A percentile compares a stretch with the other conserved stretches of the same genome.
Evolutionary conservation across 1,140 invertebrate genomes (phyloP).

Genomic region (Trachymyrmex septentrionalis): DNA sequence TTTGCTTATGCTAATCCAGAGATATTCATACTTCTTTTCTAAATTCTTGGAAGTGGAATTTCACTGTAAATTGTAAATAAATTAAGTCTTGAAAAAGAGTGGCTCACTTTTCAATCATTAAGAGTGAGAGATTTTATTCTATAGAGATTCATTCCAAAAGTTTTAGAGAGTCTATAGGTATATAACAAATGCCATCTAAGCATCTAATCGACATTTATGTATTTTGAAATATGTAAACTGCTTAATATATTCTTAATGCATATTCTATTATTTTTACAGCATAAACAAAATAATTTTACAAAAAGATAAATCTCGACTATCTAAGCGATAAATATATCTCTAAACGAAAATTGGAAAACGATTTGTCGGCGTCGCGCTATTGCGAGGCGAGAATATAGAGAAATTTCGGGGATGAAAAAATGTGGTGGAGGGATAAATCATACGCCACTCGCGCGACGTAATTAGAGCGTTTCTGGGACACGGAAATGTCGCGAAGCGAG

Average conservation of each 20-base stretch:
- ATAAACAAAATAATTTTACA: background rate
- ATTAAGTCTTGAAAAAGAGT: background rate
- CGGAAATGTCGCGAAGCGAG: constrained; percentile 21
- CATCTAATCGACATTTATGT: background rate
- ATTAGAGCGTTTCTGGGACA: constrained; percentile 50
- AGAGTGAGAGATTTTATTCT: no score
- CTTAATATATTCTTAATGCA: no score
- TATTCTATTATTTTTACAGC: background rate
- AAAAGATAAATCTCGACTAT: background rate
- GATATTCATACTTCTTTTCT: no score
- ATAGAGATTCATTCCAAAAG: no score
- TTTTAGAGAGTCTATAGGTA: no score
- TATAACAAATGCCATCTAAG: background rate
- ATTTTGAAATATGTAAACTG: no score
- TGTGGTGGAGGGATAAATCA: background rate
- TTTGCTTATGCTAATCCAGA: no score
- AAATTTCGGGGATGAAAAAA: constrained; percentile 9
- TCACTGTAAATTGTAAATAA: no score
- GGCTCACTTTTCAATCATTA: no score
- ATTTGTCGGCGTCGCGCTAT: constrained; percentile 2
- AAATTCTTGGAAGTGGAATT: background rate
- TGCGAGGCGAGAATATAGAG: background rate
- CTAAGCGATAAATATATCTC: background rate
- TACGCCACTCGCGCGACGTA: constrained; percentile 1
- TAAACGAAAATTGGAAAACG: background rate